Base-by-base conservation (phyloP, 2,113 vertebrate genomes). In the rabbit (Oryctolagus cuniculus) region DNA sequence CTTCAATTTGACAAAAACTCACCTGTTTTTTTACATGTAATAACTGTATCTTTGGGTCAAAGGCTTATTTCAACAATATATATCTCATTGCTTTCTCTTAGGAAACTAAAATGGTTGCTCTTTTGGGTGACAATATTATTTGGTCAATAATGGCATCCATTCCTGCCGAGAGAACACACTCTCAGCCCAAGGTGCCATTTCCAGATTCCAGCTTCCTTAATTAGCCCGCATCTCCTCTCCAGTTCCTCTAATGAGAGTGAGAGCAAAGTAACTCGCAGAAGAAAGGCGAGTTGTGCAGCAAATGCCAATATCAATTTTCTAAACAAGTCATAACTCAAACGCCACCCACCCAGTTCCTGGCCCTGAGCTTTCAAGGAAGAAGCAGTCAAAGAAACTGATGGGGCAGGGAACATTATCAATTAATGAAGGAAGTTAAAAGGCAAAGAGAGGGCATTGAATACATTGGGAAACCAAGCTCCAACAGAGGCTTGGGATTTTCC, bases 291-390 rank as follows among this genome's bases (percentile, higher is more conserved):
- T 97, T 88, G 97, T 96, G 97, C 95, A 97, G 97, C 98, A 98
- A 98, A 98, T 96, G 98, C 93, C 98, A 98, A 97, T 98, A 98
- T 96, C 96, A 96, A 97, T 98, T 98, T 98, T 96, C 96, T 97
- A 98, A 98, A 98, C 81, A 97, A 98, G 97, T 97, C 89, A 97
- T 98, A 98, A 97, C 94, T 96, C 97, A 95, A 98, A 97, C 96
- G 96, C 91, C 93, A 96, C 93, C 93, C 87, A 77, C 78, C 84
- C 84, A 87, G 75, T 96, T 98, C 97, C 72, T 0, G 0, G 94
- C 74, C 75, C 80, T 74, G 53, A 89, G 91, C 93, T 93, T 96
- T 96, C 96, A 93, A 97, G 93, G 87, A 27, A 87, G 78, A 96
- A 97, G 88, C 95, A 97, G 97, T 96, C 88, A 49, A 58, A 97